These are phyloP conservation scores for Bursaphelenchus okinawaensis DNA, from an alignment of 2,888 invertebrate species.

Conservation along the genomic window DNA sequence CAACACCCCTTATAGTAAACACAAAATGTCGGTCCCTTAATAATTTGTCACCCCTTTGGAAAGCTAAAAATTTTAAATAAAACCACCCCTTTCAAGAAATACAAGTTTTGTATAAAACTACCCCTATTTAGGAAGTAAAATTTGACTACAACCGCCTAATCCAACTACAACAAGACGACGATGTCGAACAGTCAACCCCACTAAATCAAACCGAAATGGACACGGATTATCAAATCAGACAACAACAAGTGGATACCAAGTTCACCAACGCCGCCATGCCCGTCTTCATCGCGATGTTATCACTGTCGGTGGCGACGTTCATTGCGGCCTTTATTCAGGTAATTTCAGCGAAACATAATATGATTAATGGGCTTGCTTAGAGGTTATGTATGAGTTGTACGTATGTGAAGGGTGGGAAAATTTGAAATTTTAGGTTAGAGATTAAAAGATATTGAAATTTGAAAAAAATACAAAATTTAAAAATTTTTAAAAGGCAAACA, in stretches of 20 bases:
- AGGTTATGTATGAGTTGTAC: no score
- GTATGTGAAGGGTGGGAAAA: no score
- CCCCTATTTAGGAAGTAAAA: conserved; percentile 30
- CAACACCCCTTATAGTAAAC: no score
- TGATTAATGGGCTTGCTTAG: no score
- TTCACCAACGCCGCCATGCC: conserved; percentile 44
- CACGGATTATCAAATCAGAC: conserved; percentile 17
- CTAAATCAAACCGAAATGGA: conserved; percentile 28
- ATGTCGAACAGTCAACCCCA: conserved; percentile 3
- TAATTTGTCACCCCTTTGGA: no score
- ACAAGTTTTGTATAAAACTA: conserved; percentile 15
- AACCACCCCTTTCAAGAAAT: background rate
- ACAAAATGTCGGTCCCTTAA: no score
- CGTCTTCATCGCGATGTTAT: conserved; percentile 49
- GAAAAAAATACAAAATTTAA: no score
- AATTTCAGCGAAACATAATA: background rate
- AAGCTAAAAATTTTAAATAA: background rate
- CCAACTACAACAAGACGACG: conserved; percentile 26
- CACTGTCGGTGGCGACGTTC: conserved; percentile 47
- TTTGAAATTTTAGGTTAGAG: no score
- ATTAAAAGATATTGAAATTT: no score
- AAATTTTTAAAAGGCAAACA: no score
- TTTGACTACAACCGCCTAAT: conserved; percentile 22
- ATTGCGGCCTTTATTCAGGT: conserved; percentile 52
- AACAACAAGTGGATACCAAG: conserved; percentile 33